Base-by-base conservation (phyloP, 2,888 invertebrate species). In the Hirtodrosophila duncani region DNA sequence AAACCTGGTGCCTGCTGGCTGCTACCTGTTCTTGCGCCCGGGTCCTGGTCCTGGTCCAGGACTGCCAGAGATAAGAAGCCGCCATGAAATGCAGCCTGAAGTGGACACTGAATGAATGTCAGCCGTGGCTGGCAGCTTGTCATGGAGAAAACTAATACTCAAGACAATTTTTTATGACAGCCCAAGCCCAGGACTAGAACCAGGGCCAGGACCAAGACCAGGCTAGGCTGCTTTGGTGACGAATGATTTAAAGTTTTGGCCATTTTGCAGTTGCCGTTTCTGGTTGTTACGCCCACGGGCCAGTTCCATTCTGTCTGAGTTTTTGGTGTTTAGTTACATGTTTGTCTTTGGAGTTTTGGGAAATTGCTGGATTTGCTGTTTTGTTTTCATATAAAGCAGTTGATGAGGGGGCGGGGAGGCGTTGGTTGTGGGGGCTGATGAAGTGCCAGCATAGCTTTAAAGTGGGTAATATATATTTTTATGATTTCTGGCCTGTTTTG, bases 401-500 rank as follows among this genome's bases (percentile, higher is more conserved):
- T n/a, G 26, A 16, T 11, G n/a, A 9, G 13, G 1, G 3, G 23
- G n/a, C 13, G 17, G 10, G 23, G 18, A 8, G 3, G 29, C 3
- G 3, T 10, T 10, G 3, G 33, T 14, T 11, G 24, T 18, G 30
- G 21, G 13, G 21, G 42, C 38, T 80, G 78, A 71, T 80, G 71
- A 80, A 77, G 81, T 80, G 81, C 45, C 56, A 31, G 72, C 65
- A 72, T 58, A 72, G 60, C 72, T 80, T 71, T 71, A 71, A 71
- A 80, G 71, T 80, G 81, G 74, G 74, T 44, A 77, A 71, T 71
- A 80, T n/a, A n/a, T 77, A 67, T 71, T 80, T 77, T 79, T 75
- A 63, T 67, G 71, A 71, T 79, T 63, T 69, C 57, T 26, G 17
- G 45, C 43, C 58, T 49, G 39, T 33, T 48, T 36, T 77, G 80